Conservation (phyloP, 1,140 invertebrate genomes). For the Augochlora pura region DNA sequence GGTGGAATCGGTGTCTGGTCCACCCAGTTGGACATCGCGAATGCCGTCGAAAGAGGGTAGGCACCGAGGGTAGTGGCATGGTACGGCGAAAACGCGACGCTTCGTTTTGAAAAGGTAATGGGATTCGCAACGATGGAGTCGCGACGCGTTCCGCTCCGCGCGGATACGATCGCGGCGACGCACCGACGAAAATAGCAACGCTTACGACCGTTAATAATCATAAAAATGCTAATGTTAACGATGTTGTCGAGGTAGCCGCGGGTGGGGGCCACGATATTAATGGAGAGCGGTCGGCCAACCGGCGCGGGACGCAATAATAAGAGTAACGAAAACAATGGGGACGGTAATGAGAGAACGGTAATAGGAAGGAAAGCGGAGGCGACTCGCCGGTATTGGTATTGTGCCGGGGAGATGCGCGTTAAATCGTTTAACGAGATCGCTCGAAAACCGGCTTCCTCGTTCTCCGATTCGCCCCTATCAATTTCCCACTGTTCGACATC, state of each 20-base stretch:
- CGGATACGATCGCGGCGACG: too few relatives aligned
- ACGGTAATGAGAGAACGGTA: conserved; percentile 31
- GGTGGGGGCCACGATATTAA: background rate
- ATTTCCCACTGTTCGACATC: too few relatives aligned
- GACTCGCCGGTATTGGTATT: background rate
- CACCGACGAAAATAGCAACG: conserved; percentile 17
- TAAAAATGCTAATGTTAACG: conserved; percentile 44
- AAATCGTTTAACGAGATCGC: conserved; percentile 24
- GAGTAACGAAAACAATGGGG: conserved; percentile 20
- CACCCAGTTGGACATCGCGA: too few relatives aligned
- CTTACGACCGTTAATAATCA: conserved; percentile 35
- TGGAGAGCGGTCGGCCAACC: background rate
- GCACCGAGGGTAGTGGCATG: background rate
- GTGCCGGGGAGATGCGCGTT: background rate
- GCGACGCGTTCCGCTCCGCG: conserved; percentile 17
- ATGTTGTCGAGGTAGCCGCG: background rate
- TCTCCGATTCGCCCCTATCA: too few relatives aligned
- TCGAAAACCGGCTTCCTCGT: background rate
- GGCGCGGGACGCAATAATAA: conserved; percentile 23
- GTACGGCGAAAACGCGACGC: background rate
- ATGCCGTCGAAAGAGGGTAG: too few relatives aligned
- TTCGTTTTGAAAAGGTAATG: conserved; percentile 41
- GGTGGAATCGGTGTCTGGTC: too few relatives aligned
- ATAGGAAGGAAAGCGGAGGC: conserved; percentile 6
- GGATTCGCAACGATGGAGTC: conserved; percentile 25